Base-by-base conservation (phyloP, 2,888 invertebrate species). In the Trachelus tabidus region DNA sequence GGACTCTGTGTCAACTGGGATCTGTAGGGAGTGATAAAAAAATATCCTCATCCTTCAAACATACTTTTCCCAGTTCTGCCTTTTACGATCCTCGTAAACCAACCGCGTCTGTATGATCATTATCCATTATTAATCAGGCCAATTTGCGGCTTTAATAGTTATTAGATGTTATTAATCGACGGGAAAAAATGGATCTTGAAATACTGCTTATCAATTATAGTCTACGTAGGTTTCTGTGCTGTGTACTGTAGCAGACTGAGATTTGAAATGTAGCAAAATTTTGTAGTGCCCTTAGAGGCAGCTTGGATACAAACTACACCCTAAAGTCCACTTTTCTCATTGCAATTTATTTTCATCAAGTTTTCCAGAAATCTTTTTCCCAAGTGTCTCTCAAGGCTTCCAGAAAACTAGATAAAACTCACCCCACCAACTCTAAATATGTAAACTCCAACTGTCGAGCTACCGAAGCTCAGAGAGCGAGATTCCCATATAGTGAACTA, bases 61-160 rank as follows among this genome's bases (percentile, higher is more conserved):
- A 79, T 74, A 23, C 23, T 2, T 56, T 56, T 56, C 6, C 56
- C 23, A 56, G 23, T 77, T 78, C 80, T 78, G 77, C 69, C 77
- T 71, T 83, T 83, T 82, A 82, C 75, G 73, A 68, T 69, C 30
- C 76, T 76, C 75, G 75, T 77, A 76, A 77, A 78, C 75, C 77
- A 73, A 74, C 33, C 68, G 11, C 33, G 30, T 68, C 15, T 31
- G 34, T 11, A 33, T 73, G 56, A 56, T 56, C 56, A 37, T 76
- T 75, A 79, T 75, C 34, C 71, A 74, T 56, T 30, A 23, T 40
- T 73, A 71, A 80, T 82, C 77, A 73, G 68, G 12, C 37, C 33
- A 71, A 71, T 56, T 56, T 23, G 23, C 56, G 2, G 56, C 23
- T 23, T 23, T 56, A 23, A 15, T 23, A 23, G 23, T 56, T 1